Conservation (phyloP, 1,140 invertebrate species). For the Camponotus pennsylvanicus region DNA sequence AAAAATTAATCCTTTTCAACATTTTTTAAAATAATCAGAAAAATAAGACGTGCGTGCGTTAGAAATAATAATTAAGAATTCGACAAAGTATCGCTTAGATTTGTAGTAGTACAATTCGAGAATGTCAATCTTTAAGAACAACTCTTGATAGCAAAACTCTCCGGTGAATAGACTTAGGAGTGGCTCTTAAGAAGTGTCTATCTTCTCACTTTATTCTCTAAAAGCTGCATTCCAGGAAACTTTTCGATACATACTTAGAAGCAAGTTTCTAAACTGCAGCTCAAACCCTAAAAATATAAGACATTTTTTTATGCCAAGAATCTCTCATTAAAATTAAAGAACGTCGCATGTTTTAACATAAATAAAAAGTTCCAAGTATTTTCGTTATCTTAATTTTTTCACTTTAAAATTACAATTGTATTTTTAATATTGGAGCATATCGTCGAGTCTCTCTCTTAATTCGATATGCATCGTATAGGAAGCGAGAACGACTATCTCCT, state of each 20-base stretch:
- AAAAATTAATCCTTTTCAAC: neutral
- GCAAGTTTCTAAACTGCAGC: constrained; percentile 38
- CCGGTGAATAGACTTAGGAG: constrained; percentile 31
- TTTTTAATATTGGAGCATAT: constrained; percentile 39
- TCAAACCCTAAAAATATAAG: constrained; percentile 11
- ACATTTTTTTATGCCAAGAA: neutral
- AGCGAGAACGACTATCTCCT: constrained; percentile 60
- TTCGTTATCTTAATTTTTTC: neutral
- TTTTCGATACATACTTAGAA: constrained; percentile 35
- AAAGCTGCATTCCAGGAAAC: constrained; percentile 21
- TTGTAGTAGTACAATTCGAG: constrained; percentile 3
- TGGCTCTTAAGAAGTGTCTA: constrained; percentile 41
- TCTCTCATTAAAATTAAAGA: neutral
- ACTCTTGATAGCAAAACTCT: constrained; percentile 52
- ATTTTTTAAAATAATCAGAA: neutral
- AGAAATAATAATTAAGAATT: constrained; percentile 6
- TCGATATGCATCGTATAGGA: constrained; percentile 31
- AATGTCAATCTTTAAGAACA: constrained; percentile 41
- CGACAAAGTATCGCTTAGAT: neutral
- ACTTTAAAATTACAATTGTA: constrained; percentile 13
- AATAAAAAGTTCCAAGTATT: neutral
- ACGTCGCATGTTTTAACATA: neutral
- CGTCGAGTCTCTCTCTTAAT: constrained; percentile 42
- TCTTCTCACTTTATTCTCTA: constrained; percentile 25
- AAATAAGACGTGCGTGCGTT: neutral